These are phyloP conservation scores for Pica pica DNA, from an alignment of 2,113 vertebrate species.

Conservation along the genomic window DNA sequence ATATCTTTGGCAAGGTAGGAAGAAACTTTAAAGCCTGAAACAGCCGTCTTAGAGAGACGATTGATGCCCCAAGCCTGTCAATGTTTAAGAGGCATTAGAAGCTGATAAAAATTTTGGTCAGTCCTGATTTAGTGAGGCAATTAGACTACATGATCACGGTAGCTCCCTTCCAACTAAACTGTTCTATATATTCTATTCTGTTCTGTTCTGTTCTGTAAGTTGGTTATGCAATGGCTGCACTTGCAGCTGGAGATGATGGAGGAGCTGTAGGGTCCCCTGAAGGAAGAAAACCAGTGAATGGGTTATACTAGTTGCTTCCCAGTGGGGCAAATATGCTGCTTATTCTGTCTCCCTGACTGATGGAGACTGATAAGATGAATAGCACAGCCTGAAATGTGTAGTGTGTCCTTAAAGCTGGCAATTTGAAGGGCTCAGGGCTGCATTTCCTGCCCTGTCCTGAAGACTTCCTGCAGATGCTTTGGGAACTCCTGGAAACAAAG, in stretches of 20 bases:
- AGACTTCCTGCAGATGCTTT: background rate
- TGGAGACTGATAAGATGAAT: background rate
- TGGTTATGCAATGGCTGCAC: background rate
- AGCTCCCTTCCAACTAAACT: background rate
- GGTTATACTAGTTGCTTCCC: background rate
- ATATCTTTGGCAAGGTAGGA: background rate
- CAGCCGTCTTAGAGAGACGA: background rate
- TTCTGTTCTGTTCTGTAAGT: background rate
- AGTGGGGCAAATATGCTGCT: background rate
- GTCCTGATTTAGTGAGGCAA: background rate
- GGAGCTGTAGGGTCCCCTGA: background rate
- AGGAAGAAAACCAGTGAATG: background rate
- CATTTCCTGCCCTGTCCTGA: background rate
- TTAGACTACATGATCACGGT: background rate
- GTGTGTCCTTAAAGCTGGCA: background rate
- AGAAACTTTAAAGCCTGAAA: background rate
- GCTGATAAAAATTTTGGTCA: background rate
- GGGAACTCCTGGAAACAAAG: background rate
- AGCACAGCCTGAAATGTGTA: background rate
- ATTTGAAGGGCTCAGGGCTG: background rate
- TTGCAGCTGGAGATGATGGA: background rate
- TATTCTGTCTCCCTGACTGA: background rate
- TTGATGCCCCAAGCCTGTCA: background rate
- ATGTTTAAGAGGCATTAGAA: background rate
- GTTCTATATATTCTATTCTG: background rate